phyloP scores from a whole-genome alignment of 2,113 vertebrate species.

The Colistium nudipinnis region DNA sequence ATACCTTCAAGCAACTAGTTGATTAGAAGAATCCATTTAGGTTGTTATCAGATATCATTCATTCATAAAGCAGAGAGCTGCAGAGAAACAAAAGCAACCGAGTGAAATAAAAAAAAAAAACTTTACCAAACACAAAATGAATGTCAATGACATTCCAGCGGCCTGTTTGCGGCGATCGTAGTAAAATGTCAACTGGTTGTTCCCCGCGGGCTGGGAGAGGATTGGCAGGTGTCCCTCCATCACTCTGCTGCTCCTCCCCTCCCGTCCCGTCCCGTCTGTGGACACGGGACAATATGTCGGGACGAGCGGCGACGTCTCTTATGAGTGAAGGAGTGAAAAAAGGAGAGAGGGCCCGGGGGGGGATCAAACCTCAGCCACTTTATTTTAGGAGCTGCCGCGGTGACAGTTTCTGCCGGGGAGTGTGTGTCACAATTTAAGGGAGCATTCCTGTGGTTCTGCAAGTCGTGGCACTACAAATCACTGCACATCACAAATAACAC shows the following conservation, averaged over 20 bases:
- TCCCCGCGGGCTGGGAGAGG: constrained; percentile 24
- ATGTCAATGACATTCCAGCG: constrained; percentile 72
- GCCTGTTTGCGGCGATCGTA: constrained; percentile 62
- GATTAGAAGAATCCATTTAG: too few species aligned
- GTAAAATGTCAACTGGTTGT: constrained; percentile 77
- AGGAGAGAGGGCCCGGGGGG: constrained; percentile 33
- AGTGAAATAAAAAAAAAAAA: constrained; percentile 26
- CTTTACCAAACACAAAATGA: constrained; percentile 66
- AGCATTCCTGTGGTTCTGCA: constrained; percentile 13
- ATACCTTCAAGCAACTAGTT: too few species aligned
- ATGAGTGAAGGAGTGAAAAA: constrained; percentile 46
- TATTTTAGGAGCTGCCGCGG: constrained; percentile 61
- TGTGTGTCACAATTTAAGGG: constrained; percentile 6
- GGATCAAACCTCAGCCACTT: constrained; percentile 38
- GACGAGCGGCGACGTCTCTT: constrained; percentile 50
- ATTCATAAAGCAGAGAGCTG: neutral
- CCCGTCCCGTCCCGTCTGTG: constrained; percentile 4
- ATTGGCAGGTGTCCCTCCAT: constrained; percentile 56
- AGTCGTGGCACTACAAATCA: neutral
- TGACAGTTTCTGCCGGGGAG: constrained; percentile 53
- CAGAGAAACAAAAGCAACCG: constrained; percentile 28
- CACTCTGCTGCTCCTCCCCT: constrained; percentile 22
- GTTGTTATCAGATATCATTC: too few species aligned
- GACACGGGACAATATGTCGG: constrained; percentile 31
- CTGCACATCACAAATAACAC: neutral